Evolutionary conservation across 2,888 invertebrate genomes (phyloP), one percentile per base, ranked within the genome.

Genomic region (Melanostoma mellinum): DNA sequence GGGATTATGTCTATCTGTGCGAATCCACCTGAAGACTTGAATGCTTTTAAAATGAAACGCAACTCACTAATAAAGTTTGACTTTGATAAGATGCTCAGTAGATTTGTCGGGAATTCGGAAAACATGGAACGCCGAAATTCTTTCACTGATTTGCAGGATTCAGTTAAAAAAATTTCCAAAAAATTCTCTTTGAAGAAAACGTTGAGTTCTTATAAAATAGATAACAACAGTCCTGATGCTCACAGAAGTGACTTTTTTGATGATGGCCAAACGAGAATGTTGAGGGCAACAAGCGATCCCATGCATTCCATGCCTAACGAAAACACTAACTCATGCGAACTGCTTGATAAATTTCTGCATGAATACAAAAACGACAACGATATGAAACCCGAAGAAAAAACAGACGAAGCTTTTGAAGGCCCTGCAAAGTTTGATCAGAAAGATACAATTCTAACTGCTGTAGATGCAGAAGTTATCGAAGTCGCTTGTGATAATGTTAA

Each of bases 221-320:
- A 89, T 72, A 87, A 87, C 1, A 88, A 88, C 77, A 88, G 89
- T 9, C 88, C 89, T 80, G 89, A 87, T n/a, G 69, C 50, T 3
- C 86, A 82, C 33, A 78, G 6, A 40, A 81, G 82, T 4, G 86
- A 85, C 1, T 33, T 3, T 8, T 5, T 44, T 38, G 84, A 77
- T 10, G 40, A 53, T 42, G 85, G 90, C 6, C 91, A 91, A 75
- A 92, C 90, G 55, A 91, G 92, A 44, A 92, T 92, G 72, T 94
- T 93, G 36, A 93, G 94, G 88, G 96, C 96, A 0, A 95, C 96
- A 68, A 94, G 95, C 53, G 97, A 97, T 90, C 96, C 97, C 1
- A 93, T 93, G 78, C 95, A 94, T 92, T 96, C 96, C 0, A 94
- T 96, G 32, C 95, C 96, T 87, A 94, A 94, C 88, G 93, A 93